Conservation (phyloP, 1,140 invertebrate genomes). For the Zaprionus ornatus region DNA sequence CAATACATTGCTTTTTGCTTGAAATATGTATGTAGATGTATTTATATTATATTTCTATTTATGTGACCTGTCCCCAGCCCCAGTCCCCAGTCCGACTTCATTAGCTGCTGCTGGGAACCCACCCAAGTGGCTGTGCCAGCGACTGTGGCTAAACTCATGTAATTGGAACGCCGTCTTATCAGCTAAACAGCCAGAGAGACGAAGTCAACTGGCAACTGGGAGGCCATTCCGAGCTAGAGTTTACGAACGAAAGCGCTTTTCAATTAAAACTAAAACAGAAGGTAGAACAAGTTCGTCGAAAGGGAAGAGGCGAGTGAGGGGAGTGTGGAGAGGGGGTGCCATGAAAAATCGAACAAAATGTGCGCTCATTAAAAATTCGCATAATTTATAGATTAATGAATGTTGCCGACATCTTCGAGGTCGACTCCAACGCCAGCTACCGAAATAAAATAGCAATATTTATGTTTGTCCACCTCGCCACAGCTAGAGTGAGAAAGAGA, state of each 20-base stretch:
- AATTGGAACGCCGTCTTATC: conserved; percentile 78
- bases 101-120: conserved; percentile 64
- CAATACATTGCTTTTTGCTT: conserved; percentile 62
- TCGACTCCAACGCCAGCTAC: conserved; percentile 60
- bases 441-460: conserved; percentile 80
- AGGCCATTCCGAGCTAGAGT: conserved; percentile 63
- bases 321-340: background rate
- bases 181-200: conserved; percentile 29
- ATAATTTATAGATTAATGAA: conserved; percentile 83
- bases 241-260: conserved; percentile 78
- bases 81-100: conserved; percentile 54
- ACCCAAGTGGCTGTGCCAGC: conserved; percentile 58
- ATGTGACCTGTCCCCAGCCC: conserved; percentile 11
- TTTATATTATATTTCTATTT: conserved; percentile 43
- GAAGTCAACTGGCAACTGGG: conserved; percentile 34
- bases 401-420: conserved; percentile 55
- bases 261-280: conserved; percentile 82
- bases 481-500: background rate
- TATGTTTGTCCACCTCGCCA: conserved; percentile 42
- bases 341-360: conserved; percentile 81
- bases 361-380: conserved; percentile 82
- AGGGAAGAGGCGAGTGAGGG: background rate
- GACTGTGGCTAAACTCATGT: conserved; percentile 60
- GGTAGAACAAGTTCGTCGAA: conserved; percentile 53
- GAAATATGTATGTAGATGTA: conserved; percentile 58